phyloP scores from a whole-genome alignment of 2,113 vertebrate species.

The Gymnorhina tibicen region DNA sequence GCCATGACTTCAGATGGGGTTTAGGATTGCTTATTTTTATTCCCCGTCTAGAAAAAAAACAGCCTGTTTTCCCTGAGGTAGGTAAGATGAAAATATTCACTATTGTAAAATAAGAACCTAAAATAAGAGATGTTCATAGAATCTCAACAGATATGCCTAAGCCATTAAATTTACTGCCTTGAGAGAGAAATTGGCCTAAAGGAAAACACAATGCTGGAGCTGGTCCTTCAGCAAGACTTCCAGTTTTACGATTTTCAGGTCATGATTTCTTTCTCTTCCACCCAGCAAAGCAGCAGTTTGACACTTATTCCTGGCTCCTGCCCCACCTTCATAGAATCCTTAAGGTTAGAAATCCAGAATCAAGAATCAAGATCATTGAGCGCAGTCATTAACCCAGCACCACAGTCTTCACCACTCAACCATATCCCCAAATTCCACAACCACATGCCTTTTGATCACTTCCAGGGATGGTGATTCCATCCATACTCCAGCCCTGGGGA shows the following conservation, averaged over 20 bases:
- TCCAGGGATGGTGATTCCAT: not conserved
- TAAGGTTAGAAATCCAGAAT: not conserved
- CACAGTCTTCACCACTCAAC: not conserved
- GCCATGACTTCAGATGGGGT: not conserved
- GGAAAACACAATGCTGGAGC: not conserved
- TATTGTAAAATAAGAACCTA: not conserved
- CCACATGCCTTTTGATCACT: not conserved
- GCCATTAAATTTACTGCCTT: not conserved
- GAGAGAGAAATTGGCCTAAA: not conserved
- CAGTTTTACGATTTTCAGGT: not conserved
- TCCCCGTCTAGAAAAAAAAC: not conserved
- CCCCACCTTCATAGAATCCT: not conserved
- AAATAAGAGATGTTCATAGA: not conserved
- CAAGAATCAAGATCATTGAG: not conserved
- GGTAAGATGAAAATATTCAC: not conserved
- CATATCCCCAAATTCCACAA: not conserved
- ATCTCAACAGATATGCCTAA: not conserved
- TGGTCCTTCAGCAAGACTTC: not conserved
- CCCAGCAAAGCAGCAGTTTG: not conserved
- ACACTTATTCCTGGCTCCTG: not conserved
- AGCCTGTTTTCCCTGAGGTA: not conserved
- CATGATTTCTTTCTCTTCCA: not conserved
- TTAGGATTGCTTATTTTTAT: not conserved
- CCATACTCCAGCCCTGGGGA: not conserved
- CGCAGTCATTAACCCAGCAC: not conserved